Percentiles rank a stretch among this genome's conserved stretches.
These are phyloP conservation scores for Holocentrus rufus DNA, from an alignment of 2,797 vertebrate genomes.

Conservation along the genomic window DNA sequence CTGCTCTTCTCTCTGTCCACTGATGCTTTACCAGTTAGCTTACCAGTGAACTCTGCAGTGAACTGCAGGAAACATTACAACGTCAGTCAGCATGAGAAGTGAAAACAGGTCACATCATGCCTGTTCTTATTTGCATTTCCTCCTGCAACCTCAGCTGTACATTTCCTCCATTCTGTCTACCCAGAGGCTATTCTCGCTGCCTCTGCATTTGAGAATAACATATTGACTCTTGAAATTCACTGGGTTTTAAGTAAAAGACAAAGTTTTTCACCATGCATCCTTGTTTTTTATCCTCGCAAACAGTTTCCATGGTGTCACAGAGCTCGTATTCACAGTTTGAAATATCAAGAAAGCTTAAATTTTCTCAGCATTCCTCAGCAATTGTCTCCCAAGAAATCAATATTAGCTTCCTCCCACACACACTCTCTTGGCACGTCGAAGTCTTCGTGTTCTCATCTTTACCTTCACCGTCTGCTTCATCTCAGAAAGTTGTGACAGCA, in stretches of 20 bases:
- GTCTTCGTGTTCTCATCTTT: background rate
- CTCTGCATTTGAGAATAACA: background rate
- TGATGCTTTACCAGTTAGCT: background rate
- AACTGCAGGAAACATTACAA: background rate
- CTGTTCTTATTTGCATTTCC: slow-evolving; percentile 16
- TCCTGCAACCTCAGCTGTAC: background rate
- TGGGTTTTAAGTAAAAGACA: background rate
- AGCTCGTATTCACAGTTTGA: no score
- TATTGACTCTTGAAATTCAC: background rate
- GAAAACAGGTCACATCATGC: slow-evolving; percentile 5
- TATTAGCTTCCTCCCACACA: background rate
- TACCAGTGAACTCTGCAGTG: background rate
- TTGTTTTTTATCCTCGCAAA: no score
- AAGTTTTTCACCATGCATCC: no score
- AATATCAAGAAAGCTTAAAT: background rate
- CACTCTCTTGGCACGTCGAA: background rate
- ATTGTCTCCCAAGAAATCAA: background rate
- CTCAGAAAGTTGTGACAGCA: no score
- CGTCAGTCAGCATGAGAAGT: background rate
- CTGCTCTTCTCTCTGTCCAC: no score
- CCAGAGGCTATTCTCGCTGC: background rate
- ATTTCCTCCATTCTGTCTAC: background rate
- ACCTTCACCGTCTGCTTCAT: background rate
- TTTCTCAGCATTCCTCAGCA: background rate
- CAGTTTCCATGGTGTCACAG: no score